Conservation (phyloP, 92 coral and sea anemone genomes). For the Scolanthus callimorphus region DNA sequence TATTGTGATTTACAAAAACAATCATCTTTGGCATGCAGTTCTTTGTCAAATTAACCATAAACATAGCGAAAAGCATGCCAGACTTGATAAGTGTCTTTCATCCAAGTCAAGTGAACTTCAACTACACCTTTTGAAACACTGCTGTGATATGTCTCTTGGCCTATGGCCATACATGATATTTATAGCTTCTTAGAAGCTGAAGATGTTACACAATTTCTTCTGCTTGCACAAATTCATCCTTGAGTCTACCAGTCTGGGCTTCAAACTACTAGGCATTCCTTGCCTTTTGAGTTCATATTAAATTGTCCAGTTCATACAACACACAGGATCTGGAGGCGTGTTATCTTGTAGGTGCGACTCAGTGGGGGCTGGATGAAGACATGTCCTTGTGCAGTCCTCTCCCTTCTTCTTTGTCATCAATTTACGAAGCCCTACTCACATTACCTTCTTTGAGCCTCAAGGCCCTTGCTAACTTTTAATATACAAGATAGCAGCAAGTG, state of each 20-base stretch:
- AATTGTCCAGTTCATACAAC: too few species aligned
- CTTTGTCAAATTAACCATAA: too few species aligned
- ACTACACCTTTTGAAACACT: constrained; percentile 3
- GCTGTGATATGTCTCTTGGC: constrained; percentile 4
- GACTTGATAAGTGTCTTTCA: neutral
- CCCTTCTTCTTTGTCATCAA: neutral
- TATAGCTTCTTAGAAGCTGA: constrained; percentile 32
- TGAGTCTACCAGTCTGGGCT: too few species aligned
- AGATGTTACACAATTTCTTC: neutral
- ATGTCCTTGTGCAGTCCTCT: neutral
- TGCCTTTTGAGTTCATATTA: neutral
- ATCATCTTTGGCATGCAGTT: too few species aligned
- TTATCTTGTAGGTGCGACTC: neutral
- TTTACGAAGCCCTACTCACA: too few species aligned
- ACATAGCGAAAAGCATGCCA: too few species aligned
- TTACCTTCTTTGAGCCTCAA: too few species aligned
- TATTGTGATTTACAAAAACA: neutral
- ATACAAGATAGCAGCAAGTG: constrained; percentile 62
- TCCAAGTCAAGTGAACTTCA: neutral
- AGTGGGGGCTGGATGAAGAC: neutral
- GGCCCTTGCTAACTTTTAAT: constrained; percentile 33
- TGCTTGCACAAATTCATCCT: neutral
- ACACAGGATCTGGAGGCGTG: neutral
- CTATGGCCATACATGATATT: constrained; percentile 32
- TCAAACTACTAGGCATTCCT: too few species aligned